Evolutionary conservation across 37 sponge, comb jelly and placozoan genomes (phyloP).

Genomic region (Beroe forskalii): DNA sequence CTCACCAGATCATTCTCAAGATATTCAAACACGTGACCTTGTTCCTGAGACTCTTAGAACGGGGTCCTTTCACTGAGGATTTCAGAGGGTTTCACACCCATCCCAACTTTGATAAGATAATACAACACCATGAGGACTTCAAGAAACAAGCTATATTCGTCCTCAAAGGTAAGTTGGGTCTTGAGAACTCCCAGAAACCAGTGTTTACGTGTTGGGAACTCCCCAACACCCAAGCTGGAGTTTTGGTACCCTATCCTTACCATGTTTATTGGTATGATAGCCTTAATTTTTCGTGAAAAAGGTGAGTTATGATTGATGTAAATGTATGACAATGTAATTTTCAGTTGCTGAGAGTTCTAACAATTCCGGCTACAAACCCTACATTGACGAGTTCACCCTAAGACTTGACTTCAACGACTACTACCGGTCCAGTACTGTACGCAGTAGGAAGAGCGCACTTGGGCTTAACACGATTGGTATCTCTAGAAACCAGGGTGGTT

Average conservation of each 20-base stretch:
- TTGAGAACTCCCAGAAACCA: too few species aligned
- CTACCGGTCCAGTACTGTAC: constrained; percentile 27
- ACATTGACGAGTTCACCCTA: constrained; percentile 58
- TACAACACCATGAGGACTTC: constrained; percentile 24
- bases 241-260: too few species aligned
- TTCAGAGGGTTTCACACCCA: background rate
- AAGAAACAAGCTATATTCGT: constrained; percentile 38
- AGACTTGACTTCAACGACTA: constrained; percentile 47
- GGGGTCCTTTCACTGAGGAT: constrained; percentile 1
- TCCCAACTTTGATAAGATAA: constrained; percentile 37
- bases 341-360: constrained; percentile 51
- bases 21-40: constrained; percentile 24
- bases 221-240: too few species aligned
- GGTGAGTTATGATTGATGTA: too few species aligned
- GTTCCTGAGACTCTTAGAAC: constrained; percentile 16
- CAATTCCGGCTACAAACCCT: constrained; percentile 52
- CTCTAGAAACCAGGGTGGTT: background rate
- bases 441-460: background rate
- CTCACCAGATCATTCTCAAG: constrained; percentile 43
- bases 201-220: too few species aligned
- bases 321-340: too few species aligned
- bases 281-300: too few species aligned
- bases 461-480: background rate
- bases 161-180: constrained; percentile 33
- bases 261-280: too few species aligned